phyloP scores from a whole-genome alignment of 2,888 invertebrate genomes.

The Sinelater perroti region DNA sequence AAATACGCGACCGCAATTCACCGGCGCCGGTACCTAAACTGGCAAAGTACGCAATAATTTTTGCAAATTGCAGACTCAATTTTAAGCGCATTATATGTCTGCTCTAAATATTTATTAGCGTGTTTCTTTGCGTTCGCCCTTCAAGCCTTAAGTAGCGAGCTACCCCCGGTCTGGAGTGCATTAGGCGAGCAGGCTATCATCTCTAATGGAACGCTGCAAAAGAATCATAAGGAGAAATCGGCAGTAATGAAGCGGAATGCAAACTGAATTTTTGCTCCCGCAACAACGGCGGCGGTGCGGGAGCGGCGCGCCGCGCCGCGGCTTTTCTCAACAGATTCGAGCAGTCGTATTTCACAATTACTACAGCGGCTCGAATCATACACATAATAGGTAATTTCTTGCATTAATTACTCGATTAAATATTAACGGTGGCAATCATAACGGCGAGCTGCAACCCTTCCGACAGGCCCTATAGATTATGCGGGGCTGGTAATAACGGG shows the following conservation, averaged over 20 bases:
- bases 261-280: background rate
- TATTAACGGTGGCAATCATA: constrained; percentile 64
- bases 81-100: constrained; percentile 36
- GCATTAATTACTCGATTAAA: constrained; percentile 64
- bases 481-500: constrained; percentile 57
- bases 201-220: constrained; percentile 28
- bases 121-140: constrained; percentile 42
- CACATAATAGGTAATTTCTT: constrained; percentile 65
- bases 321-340: constrained; percentile 42
- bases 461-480: constrained; percentile 61
- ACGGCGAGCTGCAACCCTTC: constrained; percentile 60
- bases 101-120: constrained; percentile 40
- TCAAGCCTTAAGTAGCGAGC: constrained; percentile 41
- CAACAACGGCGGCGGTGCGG: constrained; percentile 2
- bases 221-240: constrained; percentile 26
- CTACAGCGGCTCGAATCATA: constrained; percentile 62
- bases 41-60: constrained; percentile 14
- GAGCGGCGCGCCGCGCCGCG: constrained; percentile 23
- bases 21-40: too few relatives aligned
- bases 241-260: constrained; percentile 18
- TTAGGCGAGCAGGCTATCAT: constrained; percentile 31
- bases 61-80: constrained; percentile 33
- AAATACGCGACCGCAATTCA: too few relatives aligned
- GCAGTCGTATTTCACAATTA: constrained; percentile 62
- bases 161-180: constrained; percentile 37